Evolutionary conservation across 92 coral and sea anemone genomes (phyloP).

Genomic region (Pocillopora grandis): DNA sequence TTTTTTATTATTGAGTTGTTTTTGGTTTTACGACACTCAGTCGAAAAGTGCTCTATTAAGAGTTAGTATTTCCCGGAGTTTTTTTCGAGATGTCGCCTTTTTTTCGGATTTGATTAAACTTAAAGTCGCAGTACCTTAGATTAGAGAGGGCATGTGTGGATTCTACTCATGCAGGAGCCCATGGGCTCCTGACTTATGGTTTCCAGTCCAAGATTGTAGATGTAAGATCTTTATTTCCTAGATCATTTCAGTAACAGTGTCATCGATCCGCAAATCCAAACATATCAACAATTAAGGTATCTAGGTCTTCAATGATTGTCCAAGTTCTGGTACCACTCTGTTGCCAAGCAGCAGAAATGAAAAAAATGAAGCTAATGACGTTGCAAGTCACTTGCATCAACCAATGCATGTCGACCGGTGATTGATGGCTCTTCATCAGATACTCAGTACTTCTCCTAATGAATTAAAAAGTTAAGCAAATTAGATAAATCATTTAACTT

Average conservation of each 20-base stretch:
- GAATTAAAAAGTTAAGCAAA: slow-evolving; percentile 4
- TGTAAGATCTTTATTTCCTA: not conserved
- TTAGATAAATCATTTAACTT: not conserved
- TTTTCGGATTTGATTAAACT: not conserved
- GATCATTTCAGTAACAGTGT: not conserved
- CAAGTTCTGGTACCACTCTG: not conserved
- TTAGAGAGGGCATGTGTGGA: not conserved
- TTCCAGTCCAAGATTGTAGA: not conserved
- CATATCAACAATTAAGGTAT: not conserved
- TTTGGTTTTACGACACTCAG: too few relatives aligned
- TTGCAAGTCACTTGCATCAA: not conserved
- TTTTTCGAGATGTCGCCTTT: not conserved
- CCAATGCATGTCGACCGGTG: not conserved
- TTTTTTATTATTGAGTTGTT: too few relatives aligned
- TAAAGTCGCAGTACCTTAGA: not conserved
- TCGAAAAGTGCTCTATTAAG: too few relatives aligned
- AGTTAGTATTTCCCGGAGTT: not conserved
- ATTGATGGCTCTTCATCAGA: not conserved
- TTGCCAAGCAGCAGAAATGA: not conserved
- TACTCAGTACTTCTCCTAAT: slow-evolving; percentile 7
- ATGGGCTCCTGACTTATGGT: too few relatives aligned
- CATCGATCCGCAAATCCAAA: not conserved
- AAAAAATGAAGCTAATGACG: not conserved
- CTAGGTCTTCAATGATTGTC: not conserved
- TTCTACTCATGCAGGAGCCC: too few relatives aligned